Conservation (phyloP, 37 sponge, comb jelly and placozoan species). For the Petrosia ficiformis region DNA sequence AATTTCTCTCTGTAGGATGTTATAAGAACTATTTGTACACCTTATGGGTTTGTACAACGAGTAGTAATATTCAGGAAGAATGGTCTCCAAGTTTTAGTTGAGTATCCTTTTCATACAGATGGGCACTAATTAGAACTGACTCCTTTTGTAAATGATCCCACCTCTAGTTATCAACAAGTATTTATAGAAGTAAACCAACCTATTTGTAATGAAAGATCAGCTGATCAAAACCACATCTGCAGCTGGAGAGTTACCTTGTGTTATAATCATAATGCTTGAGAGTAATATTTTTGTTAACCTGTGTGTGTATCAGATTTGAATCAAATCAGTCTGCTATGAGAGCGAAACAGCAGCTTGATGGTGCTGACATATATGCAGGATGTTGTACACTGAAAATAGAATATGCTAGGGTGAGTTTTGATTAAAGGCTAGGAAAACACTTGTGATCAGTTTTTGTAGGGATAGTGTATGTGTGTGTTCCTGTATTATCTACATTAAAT, state of each 20-base stretch:
- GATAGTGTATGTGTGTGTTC: not conserved
- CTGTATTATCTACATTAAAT: slow-evolving; percentile 6
- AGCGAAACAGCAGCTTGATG: slow-evolving; percentile 83
- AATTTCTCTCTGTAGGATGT: slow-evolving; percentile 57
- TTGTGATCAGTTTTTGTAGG: not conserved
- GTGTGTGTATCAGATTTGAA: slow-evolving; percentile 68
- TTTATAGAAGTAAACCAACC: not conserved
- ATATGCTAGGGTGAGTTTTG: slow-evolving; percentile 83
- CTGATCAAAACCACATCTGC: not conserved
- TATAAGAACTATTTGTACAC: slow-evolving; percentile 83
- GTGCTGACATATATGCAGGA: slow-evolving; percentile 93
- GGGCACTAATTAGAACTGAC: too few species aligned
- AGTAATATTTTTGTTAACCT: not conserved
- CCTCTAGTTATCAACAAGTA: not conserved
- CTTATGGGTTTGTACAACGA: slow-evolving; percentile 84
- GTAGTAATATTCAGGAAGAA: slow-evolving; percentile 89
- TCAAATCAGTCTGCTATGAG: slow-evolving; percentile 66
- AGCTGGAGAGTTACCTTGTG: not conserved
- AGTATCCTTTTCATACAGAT: slow-evolving; percentile 57
- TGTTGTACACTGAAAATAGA: slow-evolving; percentile 94
- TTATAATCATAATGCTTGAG: not conserved
- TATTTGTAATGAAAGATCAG: not conserved
- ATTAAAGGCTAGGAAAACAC: not conserved
- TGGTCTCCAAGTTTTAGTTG: slow-evolving; percentile 90
- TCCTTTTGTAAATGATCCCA: too few species aligned